Conservation (phyloP, 2,113 vertebrate species). For the Festucalex cinctus region DNA sequence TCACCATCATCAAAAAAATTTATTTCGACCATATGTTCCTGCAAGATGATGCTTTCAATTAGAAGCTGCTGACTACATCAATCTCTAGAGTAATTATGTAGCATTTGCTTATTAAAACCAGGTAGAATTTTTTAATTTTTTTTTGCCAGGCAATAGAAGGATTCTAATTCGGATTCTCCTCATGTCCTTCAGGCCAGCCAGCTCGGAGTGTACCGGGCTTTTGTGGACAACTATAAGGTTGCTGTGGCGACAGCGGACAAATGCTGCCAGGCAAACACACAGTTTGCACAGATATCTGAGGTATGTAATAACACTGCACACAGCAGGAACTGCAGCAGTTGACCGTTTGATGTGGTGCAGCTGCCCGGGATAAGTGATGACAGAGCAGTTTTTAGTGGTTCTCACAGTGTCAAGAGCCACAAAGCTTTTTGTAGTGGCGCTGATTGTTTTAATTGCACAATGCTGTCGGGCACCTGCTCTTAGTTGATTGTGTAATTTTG, state of each 20-base stretch:
- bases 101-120: neutral
- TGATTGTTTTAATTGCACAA: slow-evolving; percentile 38
- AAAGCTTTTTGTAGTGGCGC: slow-evolving; percentile 12
- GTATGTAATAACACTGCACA: slow-evolving; percentile 68
- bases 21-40: neutral
- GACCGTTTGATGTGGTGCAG: slow-evolving; percentile 45
- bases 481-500: slow-evolving; percentile 31
- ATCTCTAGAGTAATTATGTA: neutral
- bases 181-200: slow-evolving; percentile 84
- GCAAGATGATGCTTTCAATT: neutral
- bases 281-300: slow-evolving; percentile 99
- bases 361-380: slow-evolving; percentile 46
- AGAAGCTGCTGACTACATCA: neutral
- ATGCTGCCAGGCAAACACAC: slow-evolving; percentile 95
- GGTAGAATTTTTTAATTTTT: neutral
- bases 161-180: slow-evolving; percentile 14
- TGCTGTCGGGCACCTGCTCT: slow-evolving; percentile 6
- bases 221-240: slow-evolving; percentile 98
- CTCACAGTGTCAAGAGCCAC: slow-evolving; percentile 12
- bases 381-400: slow-evolving; percentile 28
- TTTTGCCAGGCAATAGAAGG: neutral
- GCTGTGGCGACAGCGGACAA: slow-evolving; percentile 97
- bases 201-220: slow-evolving; percentile 95
- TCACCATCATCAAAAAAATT: neutral
- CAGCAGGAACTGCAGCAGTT: slow-evolving; percentile 29